Evolutionary conservation across 2,888 invertebrate genomes (phyloP).

Genomic region (Caenorhabditis sp.): DNA sequence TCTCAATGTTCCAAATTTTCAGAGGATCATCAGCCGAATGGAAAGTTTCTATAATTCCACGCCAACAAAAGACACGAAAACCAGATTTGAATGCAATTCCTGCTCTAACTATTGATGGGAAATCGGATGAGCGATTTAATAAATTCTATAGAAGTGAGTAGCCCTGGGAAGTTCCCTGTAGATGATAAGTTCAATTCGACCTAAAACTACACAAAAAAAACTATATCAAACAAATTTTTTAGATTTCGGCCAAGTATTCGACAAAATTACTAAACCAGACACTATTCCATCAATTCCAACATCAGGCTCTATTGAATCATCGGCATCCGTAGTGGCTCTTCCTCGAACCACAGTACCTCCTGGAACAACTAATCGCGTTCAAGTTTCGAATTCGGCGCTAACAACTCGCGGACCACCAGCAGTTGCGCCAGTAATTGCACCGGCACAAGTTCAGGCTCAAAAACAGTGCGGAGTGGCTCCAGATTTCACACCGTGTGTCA

Average conservation of each 20-base stretch:
- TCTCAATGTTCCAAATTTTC: too few species aligned
- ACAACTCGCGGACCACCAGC: constrained; percentile 8
- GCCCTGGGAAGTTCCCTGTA: background rate
- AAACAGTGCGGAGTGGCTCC: constrained; percentile 64
- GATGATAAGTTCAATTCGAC: too few species aligned
- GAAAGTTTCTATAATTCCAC: constrained; percentile 39
- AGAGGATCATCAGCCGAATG: constrained; percentile 33
- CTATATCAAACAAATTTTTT: background rate
- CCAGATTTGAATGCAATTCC: constrained; percentile 25
- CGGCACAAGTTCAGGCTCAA: too few species aligned
- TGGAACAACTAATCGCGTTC: constrained; percentile 32
- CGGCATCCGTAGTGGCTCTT: constrained; percentile 12
- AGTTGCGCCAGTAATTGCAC: constrained; percentile 17
- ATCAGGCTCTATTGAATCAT: constrained; percentile 14
- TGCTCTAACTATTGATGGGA: constrained; percentile 29
- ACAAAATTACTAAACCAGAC: constrained; percentile 10
- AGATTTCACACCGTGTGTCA: constrained; percentile 64
- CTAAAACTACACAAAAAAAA: too few species aligned
- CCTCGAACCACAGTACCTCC: constrained; percentile 31
- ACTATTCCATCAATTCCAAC: background rate
- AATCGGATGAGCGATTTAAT: constrained; percentile 35
- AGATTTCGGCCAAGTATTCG: constrained; percentile 33
- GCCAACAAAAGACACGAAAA: background rate
- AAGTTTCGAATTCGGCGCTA: constrained; percentile 18
- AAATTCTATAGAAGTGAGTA: constrained; percentile 39